Evolutionary conservation across 2,888 invertebrate genomes (phyloP).

Genomic region (Augiades crinisus): DNA sequence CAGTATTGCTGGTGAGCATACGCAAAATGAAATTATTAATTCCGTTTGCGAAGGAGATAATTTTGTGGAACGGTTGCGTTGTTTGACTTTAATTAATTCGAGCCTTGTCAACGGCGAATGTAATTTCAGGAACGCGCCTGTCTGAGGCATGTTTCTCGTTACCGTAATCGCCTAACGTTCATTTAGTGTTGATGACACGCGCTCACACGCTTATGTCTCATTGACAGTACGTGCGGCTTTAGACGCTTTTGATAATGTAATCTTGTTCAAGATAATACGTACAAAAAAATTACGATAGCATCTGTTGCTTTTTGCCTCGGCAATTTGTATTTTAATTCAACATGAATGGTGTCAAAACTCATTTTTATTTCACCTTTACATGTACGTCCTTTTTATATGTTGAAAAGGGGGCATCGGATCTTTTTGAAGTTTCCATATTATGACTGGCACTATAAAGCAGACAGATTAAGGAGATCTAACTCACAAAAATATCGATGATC

Average conservation of each 20-base stretch:
- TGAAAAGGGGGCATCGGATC: too few species aligned
- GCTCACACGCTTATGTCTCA: constrained; percentile 19
- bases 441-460: too few species aligned
- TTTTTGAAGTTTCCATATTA: too few species aligned
- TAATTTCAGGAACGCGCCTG: constrained; percentile 66
- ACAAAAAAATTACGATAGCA: too few species aligned
- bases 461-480: too few species aligned
- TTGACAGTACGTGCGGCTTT: constrained; percentile 12
- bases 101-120: constrained; percentile 73
- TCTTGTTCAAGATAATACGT: too few species aligned
- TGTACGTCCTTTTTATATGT: too few species aligned
- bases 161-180: constrained; percentile 60
- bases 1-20: constrained; percentile 47
- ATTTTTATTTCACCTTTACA: too few species aligned
- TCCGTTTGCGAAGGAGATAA: constrained; percentile 70
- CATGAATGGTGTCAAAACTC: too few species aligned
- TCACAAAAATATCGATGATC: too few species aligned
- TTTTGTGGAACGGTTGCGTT: constrained; percentile 69
- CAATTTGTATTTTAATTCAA: too few species aligned
- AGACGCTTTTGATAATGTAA: background rate
- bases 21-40: constrained; percentile 68
- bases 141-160: constrained; percentile 65
- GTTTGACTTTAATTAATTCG: constrained; percentile 79
- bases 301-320: too few species aligned
- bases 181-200: constrained; percentile 34